Base-by-base conservation (phyloP, 2,888 invertebrate genomes). In the Pammene fasciana region DNA sequence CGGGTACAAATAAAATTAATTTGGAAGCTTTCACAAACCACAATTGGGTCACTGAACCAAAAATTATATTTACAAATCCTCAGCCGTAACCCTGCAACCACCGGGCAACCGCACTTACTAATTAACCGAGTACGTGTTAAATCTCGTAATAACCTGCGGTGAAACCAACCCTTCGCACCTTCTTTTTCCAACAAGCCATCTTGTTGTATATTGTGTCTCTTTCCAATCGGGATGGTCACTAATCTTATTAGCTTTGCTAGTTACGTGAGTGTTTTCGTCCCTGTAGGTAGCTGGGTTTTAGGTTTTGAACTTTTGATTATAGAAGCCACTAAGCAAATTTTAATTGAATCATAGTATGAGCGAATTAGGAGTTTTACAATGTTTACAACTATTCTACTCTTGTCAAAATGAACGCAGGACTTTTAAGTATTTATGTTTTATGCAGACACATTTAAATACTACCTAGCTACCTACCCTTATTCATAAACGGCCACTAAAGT, bases 61-160 rank as follows among this genome's bases (percentile, higher is more conserved):
- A 85, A 84, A 85, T 83, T 82, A 86, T 89, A 88, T 88, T 88
- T 87, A 88, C 86, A 86, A 85, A 87, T 86, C 85, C 87, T 82
- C 77, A 76, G 79, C 78, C 80, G 78, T 80, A 82, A 75, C 80
- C 83, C 81, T 75, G 73, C 81, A 79, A 86, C 88, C 87, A 81
- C 87, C 80, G 82, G 91, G 89, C 87, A 88, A 92, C 92, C 92
- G 84, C 91, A 90, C 86, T 88, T 84, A 89, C 86, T 91, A 90
- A 92, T 91, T 90, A 90, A 86, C 88, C 86, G 88, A 89, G 87
- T 90, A 88, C 90, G 90, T 89, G 92, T 91, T 91, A 91, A 90
- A 88, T 89, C 89, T 87, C 85, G 81, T 88, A 88, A 89, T 89
- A 91, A 89, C 86, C 86, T 91, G 92, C 86, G 92, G 92, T 90